phyloP scores from a whole-genome alignment of 2,888 invertebrate species.

The Apamea anceps region DNA sequence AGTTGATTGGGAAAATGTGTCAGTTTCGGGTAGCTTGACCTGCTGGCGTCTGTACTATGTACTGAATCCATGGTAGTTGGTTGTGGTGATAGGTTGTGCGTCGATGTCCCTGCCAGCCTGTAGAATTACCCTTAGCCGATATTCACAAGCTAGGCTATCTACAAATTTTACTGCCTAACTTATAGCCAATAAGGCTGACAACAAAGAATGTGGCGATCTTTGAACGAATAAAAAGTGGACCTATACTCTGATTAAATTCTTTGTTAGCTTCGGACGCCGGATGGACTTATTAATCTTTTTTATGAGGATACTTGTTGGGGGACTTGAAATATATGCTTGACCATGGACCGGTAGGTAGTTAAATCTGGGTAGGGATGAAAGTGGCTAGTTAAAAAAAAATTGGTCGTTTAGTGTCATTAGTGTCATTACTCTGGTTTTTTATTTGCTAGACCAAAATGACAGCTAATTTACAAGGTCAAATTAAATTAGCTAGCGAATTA shows the following conservation, averaged over 20 bases:
- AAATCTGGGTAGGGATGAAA: slow-evolving; percentile 12
- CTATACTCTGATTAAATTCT: slow-evolving; percentile 65
- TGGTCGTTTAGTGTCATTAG: too few relatives aligned
- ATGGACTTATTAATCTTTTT: slow-evolving; percentile 57
- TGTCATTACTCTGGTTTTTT: too few relatives aligned
- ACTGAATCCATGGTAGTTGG: too few relatives aligned
- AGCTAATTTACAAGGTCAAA: too few relatives aligned
- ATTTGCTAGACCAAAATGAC: too few relatives aligned
- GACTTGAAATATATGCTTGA: slow-evolving; percentile 35
- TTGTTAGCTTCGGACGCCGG: slow-evolving; percentile 50
- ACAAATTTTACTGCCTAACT: slow-evolving; percentile 42
- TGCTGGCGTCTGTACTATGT: too few relatives aligned
- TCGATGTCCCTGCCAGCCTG: too few relatives aligned
- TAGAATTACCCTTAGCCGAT: slow-evolving; percentile 18
- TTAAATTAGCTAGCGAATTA: too few relatives aligned
- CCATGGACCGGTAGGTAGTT: slow-evolving; percentile 17
- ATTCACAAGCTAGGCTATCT: slow-evolving; percentile 29
- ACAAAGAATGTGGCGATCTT: slow-evolving; percentile 49
- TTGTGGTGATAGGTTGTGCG: too few relatives aligned
- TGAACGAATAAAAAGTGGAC: slow-evolving; percentile 53
- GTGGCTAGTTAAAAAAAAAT: too few relatives aligned
- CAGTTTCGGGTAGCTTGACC: too few relatives aligned
- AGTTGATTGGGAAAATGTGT: too few relatives aligned
- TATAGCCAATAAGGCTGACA: slow-evolving; percentile 57
- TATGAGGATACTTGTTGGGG: slow-evolving; percentile 39